A percentile compares a stretch with the other conserved stretches of the same genome.
Evolutionary conservation across 2,888 invertebrate species (phyloP).

Genomic region (Ophioninae sp.): DNA sequence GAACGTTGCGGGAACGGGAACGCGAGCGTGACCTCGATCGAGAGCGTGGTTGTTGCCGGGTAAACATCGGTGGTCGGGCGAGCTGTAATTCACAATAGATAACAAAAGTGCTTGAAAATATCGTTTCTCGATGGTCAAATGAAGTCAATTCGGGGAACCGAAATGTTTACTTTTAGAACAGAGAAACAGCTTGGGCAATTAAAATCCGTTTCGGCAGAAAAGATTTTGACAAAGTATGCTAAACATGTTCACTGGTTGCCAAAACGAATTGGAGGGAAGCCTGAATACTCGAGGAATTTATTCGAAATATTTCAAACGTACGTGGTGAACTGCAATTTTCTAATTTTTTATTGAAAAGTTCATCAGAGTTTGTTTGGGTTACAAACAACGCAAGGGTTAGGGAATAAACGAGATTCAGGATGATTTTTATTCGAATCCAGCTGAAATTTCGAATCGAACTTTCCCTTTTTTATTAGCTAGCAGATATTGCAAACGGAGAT

Average conservation of each 20-base stretch:
- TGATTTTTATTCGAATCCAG: no score
- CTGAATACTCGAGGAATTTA: neutral
- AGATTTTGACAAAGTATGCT: no score
- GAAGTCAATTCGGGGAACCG: neutral
- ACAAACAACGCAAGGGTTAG: no score
- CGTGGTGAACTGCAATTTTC: neutral
- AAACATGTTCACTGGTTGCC: no score
- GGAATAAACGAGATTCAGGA: no score
- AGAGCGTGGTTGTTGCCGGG: constrained; percentile 68
- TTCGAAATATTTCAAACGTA: no score
- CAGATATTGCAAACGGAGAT: neutral
- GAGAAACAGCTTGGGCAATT: no score
- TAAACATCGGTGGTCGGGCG: constrained; percentile 68
- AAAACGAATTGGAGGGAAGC: neutral
- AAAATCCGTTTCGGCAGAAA: no score
- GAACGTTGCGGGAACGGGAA: constrained; percentile 72
- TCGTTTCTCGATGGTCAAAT: neutral
- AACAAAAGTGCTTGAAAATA: neutral
- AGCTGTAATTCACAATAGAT: constrained; percentile 52
- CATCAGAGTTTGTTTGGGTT: neutral
- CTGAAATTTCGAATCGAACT: no score
- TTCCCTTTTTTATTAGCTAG: no score
- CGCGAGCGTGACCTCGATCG: constrained; percentile 76
- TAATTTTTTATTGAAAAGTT: neutral
- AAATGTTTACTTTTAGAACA: neutral